These are phyloP conservation scores for Hyperoplus immaculatus DNA, from an alignment of 2,797 vertebrate genomes.

Conservation along the genomic window DNA sequence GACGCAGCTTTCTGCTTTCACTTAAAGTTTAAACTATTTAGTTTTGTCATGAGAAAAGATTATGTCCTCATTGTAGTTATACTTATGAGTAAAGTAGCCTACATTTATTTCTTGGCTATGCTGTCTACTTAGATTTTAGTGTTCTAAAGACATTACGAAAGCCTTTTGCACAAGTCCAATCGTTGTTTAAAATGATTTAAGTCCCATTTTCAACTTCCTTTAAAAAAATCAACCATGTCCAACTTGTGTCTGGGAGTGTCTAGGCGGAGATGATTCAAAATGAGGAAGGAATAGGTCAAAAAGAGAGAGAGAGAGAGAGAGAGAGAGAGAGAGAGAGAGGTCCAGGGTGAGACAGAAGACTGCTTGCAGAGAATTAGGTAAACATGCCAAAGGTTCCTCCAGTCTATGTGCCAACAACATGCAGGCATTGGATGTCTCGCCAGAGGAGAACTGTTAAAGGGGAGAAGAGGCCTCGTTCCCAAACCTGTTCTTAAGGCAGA, in stretches of 20 bases:
- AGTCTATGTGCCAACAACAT: slow-evolving; percentile 80
- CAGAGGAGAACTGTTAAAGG: slow-evolving; percentile 54
- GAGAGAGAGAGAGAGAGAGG: slow-evolving; percentile 26
- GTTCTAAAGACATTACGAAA: background rate
- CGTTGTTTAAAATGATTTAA: background rate
- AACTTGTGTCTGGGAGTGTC: slow-evolving; percentile 87
- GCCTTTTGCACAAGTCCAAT: background rate
- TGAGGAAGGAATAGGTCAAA: background rate
- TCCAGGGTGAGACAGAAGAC: slow-evolving; percentile 70
- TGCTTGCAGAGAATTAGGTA: slow-evolving; percentile 78
- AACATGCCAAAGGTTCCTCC: slow-evolving; percentile 79
- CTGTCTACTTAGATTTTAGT: background rate
- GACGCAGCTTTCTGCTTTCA: too few relatives aligned
- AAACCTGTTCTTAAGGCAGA: slow-evolving; percentile 94
- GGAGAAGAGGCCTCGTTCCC: slow-evolving; percentile 65
- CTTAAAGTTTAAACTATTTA: background rate
- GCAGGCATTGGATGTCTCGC: slow-evolving; percentile 67
- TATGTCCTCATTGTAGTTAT: background rate
- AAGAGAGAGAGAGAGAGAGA: too few relatives aligned
- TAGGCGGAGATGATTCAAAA: slow-evolving; percentile 37
- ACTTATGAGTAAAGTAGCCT: too few relatives aligned
- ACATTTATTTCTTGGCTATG: background rate
- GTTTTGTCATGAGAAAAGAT: background rate
- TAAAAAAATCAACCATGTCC: slow-evolving; percentile 68
- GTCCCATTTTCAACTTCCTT: slow-evolving; percentile 9